Conservation (phyloP, 2,888 invertebrate species). For the Pasiphila rectangulata region DNA sequence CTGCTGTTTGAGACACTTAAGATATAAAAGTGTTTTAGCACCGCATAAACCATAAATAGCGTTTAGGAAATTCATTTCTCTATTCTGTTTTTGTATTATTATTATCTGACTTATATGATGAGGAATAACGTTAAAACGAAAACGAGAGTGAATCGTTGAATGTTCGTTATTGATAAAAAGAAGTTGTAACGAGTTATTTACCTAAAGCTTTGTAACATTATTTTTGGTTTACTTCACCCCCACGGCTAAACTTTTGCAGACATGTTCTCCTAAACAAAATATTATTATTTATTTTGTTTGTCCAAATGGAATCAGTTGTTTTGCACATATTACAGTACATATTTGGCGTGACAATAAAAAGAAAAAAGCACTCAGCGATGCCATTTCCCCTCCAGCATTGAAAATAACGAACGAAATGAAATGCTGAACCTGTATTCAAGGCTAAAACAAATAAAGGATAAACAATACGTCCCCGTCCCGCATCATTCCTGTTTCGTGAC, state of each 20-base stretch:
- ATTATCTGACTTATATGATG: too few relatives aligned
- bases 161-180: too few relatives aligned
- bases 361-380: constrained; percentile 11
- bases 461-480: constrained; percentile 53
- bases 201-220: too few relatives aligned
- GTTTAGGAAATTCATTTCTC: too few relatives aligned
- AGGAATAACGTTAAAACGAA: too few relatives aligned
- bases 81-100: too few relatives aligned
- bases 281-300: background rate
- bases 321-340: background rate
- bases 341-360: constrained; percentile 20
- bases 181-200: too few relatives aligned
- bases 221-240: too few relatives aligned
- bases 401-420: constrained; percentile 39
- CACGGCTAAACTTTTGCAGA: too few relatives aligned
- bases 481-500: constrained; percentile 61
- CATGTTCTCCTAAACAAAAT: too few relatives aligned
- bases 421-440: constrained; percentile 46
- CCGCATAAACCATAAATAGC: too few relatives aligned
- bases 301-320: background rate
- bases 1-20: background rate
- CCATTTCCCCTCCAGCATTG: constrained; percentile 28
- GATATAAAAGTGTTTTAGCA: background rate
- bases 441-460: constrained; percentile 56
- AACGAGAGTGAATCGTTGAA: too few relatives aligned